A percentile compares a stretch with the other conserved stretches of the same genome.
Evolutionary conservation across 2,113 vertebrate species (phyloP).

Genomic region (Phylloscopus whistleri): DNA sequence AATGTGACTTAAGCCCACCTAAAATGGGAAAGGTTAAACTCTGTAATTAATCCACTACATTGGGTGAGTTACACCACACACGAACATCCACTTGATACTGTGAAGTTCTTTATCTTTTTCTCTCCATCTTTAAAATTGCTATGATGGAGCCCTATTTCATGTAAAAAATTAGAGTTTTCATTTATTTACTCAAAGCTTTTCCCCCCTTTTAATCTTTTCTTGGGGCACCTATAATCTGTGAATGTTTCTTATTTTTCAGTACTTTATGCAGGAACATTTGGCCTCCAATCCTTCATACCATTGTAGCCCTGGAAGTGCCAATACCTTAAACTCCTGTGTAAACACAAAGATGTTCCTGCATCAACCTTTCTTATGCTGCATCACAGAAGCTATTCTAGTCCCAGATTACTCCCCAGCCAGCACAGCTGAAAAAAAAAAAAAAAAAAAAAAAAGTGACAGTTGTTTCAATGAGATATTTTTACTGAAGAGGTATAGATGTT

Average conservation of each 20-base stretch:
- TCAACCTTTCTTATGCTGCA: neutral
- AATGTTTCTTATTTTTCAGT: neutral
- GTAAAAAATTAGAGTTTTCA: neutral
- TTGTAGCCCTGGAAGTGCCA: neutral
- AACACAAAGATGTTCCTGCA: neutral
- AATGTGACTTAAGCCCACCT: neutral
- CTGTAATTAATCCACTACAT: neutral
- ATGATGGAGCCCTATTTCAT: neutral
- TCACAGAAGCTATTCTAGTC: neutral
- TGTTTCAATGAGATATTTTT: neutral
- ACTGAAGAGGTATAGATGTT: neutral
- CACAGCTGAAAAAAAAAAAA: neutral
- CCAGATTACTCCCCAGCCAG: neutral
- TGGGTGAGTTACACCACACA: neutral
- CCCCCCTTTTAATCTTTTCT: fast-evolving
- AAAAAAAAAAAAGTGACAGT: neutral
- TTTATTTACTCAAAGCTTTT: neutral
- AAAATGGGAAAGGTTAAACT: slow-evolving; percentile 29
- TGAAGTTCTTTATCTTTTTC: neutral
- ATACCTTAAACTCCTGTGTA: neutral
- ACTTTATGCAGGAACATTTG: neutral
- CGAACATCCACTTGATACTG: neutral
- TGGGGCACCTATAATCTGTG: neutral
- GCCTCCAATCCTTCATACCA: neutral
- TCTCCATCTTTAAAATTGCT: neutral